These are phyloP conservation scores for Sinodicranocentrus sp. DNA, from an alignment of 2,888 invertebrate genomes.

Conservation along the genomic window DNA sequence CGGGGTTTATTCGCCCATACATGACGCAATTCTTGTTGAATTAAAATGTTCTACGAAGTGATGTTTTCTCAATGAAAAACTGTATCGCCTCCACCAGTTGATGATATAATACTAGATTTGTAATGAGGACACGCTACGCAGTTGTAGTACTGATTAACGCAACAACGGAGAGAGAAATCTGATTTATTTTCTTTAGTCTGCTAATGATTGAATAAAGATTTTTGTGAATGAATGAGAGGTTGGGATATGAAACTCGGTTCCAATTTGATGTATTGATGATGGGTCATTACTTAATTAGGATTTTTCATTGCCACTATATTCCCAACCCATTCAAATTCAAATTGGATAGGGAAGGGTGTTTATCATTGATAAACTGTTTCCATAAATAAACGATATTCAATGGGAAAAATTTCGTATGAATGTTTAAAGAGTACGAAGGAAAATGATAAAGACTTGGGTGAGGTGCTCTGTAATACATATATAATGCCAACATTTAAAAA, in stretches of 20 bases:
- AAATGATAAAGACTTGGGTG: background rate
- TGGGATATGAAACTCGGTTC: slow-evolving; percentile 8
- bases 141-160: background rate
- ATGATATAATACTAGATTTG: background rate
- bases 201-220: slow-evolving; percentile 12
- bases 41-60: background rate
- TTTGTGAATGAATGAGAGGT: slow-evolving; percentile 58
- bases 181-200: slow-evolving; percentile 32
- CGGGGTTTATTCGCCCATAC: background rate
- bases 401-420: background rate
- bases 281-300: slow-evolving; percentile 64
- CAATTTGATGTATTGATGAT: slow-evolving; percentile 56
- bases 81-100: background rate
- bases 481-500: too few species aligned
- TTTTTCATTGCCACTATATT: slow-evolving; percentile 7
- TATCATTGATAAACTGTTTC: too few species aligned
- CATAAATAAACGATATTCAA: background rate
- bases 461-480: too few species aligned
- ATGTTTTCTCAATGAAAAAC: slow-evolving; percentile 18
- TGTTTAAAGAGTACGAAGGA: background rate
- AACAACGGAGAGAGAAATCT: slow-evolving; percentile 28
- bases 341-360: background rate
- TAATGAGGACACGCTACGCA: slow-evolving; percentile 5
- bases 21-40: background rate
- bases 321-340: background rate